Base-by-base conservation (phyloP, 2,888 invertebrate genomes). In the Neocrepidodera transversa region DNA sequence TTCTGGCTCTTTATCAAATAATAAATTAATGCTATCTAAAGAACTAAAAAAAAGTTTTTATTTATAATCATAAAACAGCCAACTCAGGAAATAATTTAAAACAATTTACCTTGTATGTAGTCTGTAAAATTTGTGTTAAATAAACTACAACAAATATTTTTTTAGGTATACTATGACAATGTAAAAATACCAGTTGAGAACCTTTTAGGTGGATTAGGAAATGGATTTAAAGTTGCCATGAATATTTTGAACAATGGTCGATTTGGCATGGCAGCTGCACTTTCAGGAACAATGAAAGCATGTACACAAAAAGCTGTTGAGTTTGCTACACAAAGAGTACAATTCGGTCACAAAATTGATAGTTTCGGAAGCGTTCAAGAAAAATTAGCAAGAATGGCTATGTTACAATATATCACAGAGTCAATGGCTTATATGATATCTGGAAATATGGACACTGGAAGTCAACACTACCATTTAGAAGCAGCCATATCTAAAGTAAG, bases 191-290 rank as follows among this genome's bases (percentile, higher is more conserved):
- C 77, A 2, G 67, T 75, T 14, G 77, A 76, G 68, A 77, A 97
- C 83, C 87, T 97, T 62, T 83, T 98, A 23, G 97, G 96, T 66
- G 88, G 88, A 63, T 89, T 92, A 68, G 96, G 96, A 16, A 88
- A 93, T 78, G 97, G 97, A 35, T 94, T 94, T 81, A 94, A 94
- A 84, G 93, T 97, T 61, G 98, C 98, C 40, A 98, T 99, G 95
- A 95, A 95, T 80, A 96, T 99, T 79, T 84, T 99, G 52, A 99
- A 99, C 83, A 96, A 97, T 81, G 99, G 98, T 0, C 86, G 98
- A 60, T 98, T 97, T 82, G 97, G 97, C 68, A 98, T 98, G 96
- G 94, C 93, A 52, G 96, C 96, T 5, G 93, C 92, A 30, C 82
- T 97, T 66, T 86, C 94, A 10, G 98, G 98, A 62, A 96, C 96